Evolutionary conservation across 2,797 vertebrate genomes (phyloP), one percentile per base, ranked within the genome.

Genomic region (Helostoma temminkii): DNA sequence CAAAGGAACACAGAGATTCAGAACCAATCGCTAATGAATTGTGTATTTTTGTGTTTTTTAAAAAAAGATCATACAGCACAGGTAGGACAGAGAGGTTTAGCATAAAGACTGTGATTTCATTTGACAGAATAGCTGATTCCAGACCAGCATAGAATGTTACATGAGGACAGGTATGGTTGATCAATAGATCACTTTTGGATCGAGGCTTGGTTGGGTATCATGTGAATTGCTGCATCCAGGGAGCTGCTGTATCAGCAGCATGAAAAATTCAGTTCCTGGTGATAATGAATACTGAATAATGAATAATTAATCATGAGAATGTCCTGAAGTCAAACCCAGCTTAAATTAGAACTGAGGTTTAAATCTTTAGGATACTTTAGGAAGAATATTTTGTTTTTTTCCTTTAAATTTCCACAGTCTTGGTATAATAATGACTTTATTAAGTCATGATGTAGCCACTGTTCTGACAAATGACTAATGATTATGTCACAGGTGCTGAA

Each of bases 101-200:
- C 53, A n/a, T 66, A 60, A 63, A 22, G 78, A 74, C 61, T 74
- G 47, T 59, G 19, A 83, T 78, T 68, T 66, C 28, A 73, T 60
- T 15, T 70, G 45, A 77, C 25, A 54, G 52, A 22, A 21, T 74
- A 71, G 88, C 69, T 46, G 76, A 86, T 80, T 66, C 53, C 80
- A 85, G 74, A 82, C 30, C 39, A 61, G 30, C 18, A 46, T 48
- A 60, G 78, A 80, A 65, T 24, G 2, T 55, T 61, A 58, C 6
- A 25, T 54, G 25, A 80, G 66, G 68, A 65, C 58, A 26, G 59
- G 71, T 61, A 57, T 9, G n/a, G 53, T 34, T 56, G 69, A 82
- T 81, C 60, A 74, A 58, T 53, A 76, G 34, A 84, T 32, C 30
- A 32, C 11, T 32, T 11, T 9, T 34, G 32, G 9, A 34, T 34